Evolutionary conservation across 2,113 vertebrate species (phyloP), one percentile per base, ranked within the genome.

Genomic region (Rhodinocichla rosea): DNA sequence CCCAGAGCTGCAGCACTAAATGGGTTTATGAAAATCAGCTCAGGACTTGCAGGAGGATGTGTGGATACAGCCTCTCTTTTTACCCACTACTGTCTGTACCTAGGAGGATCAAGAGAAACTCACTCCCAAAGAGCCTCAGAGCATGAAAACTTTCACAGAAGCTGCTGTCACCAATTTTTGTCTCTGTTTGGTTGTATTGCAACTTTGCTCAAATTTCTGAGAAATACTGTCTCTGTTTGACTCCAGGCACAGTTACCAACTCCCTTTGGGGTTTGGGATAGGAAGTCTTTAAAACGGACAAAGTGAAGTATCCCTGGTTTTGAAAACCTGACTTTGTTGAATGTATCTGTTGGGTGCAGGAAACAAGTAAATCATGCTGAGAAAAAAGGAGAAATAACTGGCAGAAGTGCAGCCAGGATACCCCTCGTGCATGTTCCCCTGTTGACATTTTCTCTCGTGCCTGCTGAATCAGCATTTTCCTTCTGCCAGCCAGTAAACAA

Each of bases 401-500:
- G 27, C 59, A 83, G 56, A 69, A 88, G 13, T 39, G 26, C 24
- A 86, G 30, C 59, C 26, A 68, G 68, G 22, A 56, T 12, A 28
- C 2, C 4, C 39, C 26, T 59, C 6, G 3, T 81, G 56, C 32
- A 27, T 77, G 62, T 73, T 13, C 3, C 30, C 50, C n/a, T 33
- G 15, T 39, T 59, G 70, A 33, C 49, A 47, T 59, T 86, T 92
- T 26, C 10, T 78, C 44, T 32, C 16, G 3, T 70, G 71, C 32
- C 76, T 89, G 68, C 79, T 92, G 75, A 95, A 77, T 88, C 78
- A 90, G 85, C 74, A 21, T 62, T 76, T 87, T 67, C 47, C 22
- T 33, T 32, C 45, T 60, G 27, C 49, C 52, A 78, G 57, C 12
- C 1, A 74, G 37, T 68, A 85, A 91, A 91, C 27, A 68, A 53